Base-by-base conservation (phyloP, 2,113 vertebrate genomes). In the Puntigrus tetrazona region DNA sequence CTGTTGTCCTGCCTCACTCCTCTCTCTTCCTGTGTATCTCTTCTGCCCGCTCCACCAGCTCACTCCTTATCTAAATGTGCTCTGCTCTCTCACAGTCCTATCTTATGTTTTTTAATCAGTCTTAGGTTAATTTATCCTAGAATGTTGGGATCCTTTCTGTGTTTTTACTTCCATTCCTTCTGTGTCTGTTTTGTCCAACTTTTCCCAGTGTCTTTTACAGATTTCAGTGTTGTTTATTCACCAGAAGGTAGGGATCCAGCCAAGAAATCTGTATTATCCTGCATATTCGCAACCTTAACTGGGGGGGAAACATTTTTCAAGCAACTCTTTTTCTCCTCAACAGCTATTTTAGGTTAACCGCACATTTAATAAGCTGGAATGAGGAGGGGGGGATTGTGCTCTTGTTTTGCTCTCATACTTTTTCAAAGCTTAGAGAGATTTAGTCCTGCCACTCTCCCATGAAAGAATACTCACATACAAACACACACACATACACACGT, bases 271-370 rank as follows among this genome's bases (percentile, higher is more conserved):
- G 61, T 88, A 63, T 78, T 86, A 84, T 88, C 86, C 88, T 83
- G 82, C 78, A 74, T 69, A 78, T 88, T 87, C 87, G 89, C 75
- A 77, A 78, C 78, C 31, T 88, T 72, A 88, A 81, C 84, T 79
- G 84, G 81, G 84, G 85, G 81, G 84, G 0, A 11, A 3, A 69
- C 83, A 84, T 88, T 87, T 89, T 89, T 81, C 27, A 79, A 79
- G 34, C 87, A 74, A 77, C 82, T 76, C 73, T 73, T 88, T 63
- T 87, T 88, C 83, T 86, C 84, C 63, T 86, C 87, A 86, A 88
- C 87, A 92, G 89, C 89, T 87, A 92, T 91, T 92, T 92, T 89
- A 91, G 91, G 92, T 93, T 93, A 93, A 92, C 93, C 92, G 76
- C 92, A 93, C 91, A 89, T 93, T 93, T 93, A 93, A 93, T 90